Conservation (phyloP, 2,797 vertebrate species). For the Poeciliopsis presidionis region DNA sequence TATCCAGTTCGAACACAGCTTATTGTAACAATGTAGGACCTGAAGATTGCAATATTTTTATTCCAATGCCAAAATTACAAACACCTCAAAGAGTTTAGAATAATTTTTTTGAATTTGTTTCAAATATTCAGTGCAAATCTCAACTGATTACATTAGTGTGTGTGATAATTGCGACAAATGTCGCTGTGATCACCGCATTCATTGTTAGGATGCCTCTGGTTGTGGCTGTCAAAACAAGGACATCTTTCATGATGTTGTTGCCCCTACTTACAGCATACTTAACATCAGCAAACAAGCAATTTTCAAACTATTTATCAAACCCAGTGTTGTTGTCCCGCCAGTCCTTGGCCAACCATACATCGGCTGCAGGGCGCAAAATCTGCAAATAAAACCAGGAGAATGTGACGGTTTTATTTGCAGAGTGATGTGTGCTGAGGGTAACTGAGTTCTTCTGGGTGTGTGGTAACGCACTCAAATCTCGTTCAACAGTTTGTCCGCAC, state of each 20-base stretch:
- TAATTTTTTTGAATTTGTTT: background rate
- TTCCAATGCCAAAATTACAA: background rate
- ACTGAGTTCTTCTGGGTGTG: background rate
- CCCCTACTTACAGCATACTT: conserved; percentile 11
- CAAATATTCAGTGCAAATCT: background rate
- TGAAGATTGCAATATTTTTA: background rate
- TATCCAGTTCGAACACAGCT: background rate
- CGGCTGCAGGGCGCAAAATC: conserved; percentile 7
- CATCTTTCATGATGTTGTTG: conserved; percentile 23
- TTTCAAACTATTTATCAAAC: conserved; percentile 9
- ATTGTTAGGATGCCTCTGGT: conserved; percentile 11
- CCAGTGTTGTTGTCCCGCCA: background rate
- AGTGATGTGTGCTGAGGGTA: background rate
- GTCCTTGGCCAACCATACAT: conserved; percentile 1
- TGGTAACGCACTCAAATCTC: background rate
- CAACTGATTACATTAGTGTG: background rate
- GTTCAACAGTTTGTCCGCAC: background rate
- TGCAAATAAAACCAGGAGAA: background rate
- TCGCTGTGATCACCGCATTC: conserved; percentile 7
- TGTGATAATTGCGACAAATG: background rate
- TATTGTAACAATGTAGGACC: background rate
- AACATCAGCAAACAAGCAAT: conserved; percentile 17
- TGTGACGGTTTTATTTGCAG: background rate
- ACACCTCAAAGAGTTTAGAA: background rate
- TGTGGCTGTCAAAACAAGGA: conserved; percentile 35